These are phyloP conservation scores for Cuculus canorus DNA, from an alignment of 2,797 vertebrate genomes.

Conservation along the genomic window DNA sequence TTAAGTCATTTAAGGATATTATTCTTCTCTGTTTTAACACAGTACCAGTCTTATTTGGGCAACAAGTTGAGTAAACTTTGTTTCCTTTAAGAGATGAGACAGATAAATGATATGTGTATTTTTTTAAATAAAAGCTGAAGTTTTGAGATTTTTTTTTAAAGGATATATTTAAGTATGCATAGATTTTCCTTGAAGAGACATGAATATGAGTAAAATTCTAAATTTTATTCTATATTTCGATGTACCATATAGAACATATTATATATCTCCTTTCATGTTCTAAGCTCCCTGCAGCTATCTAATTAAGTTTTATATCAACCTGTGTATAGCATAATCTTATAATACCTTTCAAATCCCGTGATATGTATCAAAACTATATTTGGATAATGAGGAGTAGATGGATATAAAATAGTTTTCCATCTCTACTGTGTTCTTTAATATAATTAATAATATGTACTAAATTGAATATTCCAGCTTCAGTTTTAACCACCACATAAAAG, in stretches of 20 bases:
- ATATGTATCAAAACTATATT: not conserved
- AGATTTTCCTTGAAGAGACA: not conserved
- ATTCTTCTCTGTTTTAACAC: not conserved
- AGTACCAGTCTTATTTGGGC: rapidly evolving
- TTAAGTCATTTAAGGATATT: not conserved
- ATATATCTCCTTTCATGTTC: not conserved
- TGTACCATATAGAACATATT: too few species aligned
- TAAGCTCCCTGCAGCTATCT: not conserved
- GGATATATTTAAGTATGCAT: not conserved
- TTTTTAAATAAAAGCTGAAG: not conserved
- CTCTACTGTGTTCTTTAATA: not conserved
- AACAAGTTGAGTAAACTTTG: rapidly evolving
- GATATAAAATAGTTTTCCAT: not conserved
- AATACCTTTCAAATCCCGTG: not conserved
- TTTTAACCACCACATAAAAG: not conserved
- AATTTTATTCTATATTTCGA: not conserved
- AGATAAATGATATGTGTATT: rapidly evolving
- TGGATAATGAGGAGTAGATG: not conserved
- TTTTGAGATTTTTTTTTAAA: not conserved
- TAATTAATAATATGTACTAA: not conserved
- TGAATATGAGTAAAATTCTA: not conserved
- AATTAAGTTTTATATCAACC: not conserved
- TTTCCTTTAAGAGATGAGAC: not conserved
- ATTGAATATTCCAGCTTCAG: not conserved
- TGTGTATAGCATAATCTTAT: not conserved